Percentiles rank a stretch among this genome's conserved stretches.
phyloP scores from a whole-genome alignment of 2,797 vertebrate genomes.

The Heliangelus exortis region DNA sequence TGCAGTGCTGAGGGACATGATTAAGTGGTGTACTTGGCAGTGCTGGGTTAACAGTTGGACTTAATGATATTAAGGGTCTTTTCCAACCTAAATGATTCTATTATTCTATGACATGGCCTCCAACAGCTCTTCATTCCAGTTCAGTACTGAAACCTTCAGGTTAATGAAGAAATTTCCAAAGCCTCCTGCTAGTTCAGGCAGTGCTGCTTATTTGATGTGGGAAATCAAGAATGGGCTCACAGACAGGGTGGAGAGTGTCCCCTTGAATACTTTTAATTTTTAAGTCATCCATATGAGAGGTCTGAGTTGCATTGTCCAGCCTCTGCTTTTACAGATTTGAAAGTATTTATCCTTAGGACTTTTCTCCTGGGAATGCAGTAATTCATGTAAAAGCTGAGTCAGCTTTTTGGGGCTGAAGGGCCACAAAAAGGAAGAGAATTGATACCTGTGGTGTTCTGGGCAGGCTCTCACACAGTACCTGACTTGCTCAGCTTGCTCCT shows the following conservation, averaged over 20 bases:
- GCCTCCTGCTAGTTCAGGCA: not conserved
- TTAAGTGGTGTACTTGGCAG: too few relatives aligned
- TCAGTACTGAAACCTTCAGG: not conserved
- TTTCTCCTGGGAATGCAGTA: not conserved
- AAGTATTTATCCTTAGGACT: not conserved
- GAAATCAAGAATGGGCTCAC: not conserved
- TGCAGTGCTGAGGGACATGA: too few relatives aligned
- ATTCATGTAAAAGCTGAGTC: accelerated
- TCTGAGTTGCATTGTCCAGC: not conserved
- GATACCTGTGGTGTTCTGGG: not conserved
- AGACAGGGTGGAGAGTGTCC: accelerated
- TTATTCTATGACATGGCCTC: not conserved
- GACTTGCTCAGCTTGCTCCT: not conserved
- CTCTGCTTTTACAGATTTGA: not conserved
- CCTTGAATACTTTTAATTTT: not conserved
- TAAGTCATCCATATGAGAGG: not conserved
- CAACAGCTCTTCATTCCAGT: not conserved
- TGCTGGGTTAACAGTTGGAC: too few relatives aligned
- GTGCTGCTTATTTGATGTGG: not conserved
- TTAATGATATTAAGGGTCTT: too few relatives aligned
- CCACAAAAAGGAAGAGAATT: not conserved
- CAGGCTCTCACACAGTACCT: not conserved
- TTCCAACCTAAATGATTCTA: too few relatives aligned
- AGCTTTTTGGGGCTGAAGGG: not conserved
- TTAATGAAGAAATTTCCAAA: not conserved